Evolutionary conservation across 2,797 vertebrate species (phyloP), one percentile per base, ranked within the genome.

Genomic region (Oreochromis mossambicus): DNA sequence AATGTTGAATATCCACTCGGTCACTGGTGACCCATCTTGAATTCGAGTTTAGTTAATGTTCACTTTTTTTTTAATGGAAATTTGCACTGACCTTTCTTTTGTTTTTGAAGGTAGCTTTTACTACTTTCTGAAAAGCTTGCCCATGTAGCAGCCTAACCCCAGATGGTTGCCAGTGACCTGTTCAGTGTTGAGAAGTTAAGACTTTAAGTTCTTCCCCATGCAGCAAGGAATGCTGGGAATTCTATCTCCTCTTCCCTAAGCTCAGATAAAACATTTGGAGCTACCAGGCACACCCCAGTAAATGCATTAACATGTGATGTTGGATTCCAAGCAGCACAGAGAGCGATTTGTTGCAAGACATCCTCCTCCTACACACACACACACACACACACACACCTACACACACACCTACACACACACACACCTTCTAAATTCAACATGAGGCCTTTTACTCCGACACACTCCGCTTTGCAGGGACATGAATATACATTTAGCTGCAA

Each of bases 401-500:
- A 26, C 29, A 68, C 56, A 51, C 70, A 78, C 32, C n/a, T n/a
- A 17, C 26, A 14, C 54, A 50, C 46, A 51, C 41, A 38, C 15
- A 61, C 46, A 50, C 26, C 12, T 26, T 51, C 19, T 70, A 24
- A 54, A 85, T 82, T 43, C 46, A 80, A 50, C 38, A 73, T 46
- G 43, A 82, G n/a, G 41, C 19, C 46, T 76, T 87, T 83, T 48
- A 51, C 78, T 58, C n/a, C 3, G 7, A 70, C 82, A 85, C 46
- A 32, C 55, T 81, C 43, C 4, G 75, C 34, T 88, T 75, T 83
- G 76, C 75, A 66, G 75, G 68, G 73, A 87, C 84, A 89, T 90
- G 86, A 90, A 90, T 81, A 82, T 77, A 87, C 86, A 86, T 89
- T 55, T 38, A 68, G 77, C 52, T 34, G 76, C 50, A 51, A 77